Base-by-base conservation (phyloP, 2,888 invertebrate genomes). In the Sipha maydis region DNA sequence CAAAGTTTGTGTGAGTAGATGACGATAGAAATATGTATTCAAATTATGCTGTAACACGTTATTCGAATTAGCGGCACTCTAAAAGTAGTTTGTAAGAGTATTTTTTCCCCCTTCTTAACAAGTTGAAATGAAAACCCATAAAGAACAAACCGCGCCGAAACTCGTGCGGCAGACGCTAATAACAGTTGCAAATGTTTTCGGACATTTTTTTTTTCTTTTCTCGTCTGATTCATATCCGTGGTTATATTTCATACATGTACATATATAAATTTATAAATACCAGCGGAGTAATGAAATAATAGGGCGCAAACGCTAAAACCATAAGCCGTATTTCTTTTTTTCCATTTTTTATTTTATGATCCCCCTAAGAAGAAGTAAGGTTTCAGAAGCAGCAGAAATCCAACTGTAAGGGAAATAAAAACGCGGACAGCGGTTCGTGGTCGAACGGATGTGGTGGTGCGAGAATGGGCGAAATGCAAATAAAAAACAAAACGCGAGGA, bases 51-150 rank as follows among this genome's bases (percentile, higher is more conserved):
- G 38, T 61, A 21, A 75, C 83, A 84, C 83, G 83, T 75, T 61
- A 84, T 54, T 75, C 83, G 75, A 75, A 84, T 84, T 84, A 84
- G 75, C 83, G 28, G 56, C 83, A 84, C 83, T 84, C 83, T 84
- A 84, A 84, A 84, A 84, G 83, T 84, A 75, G 75, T 84, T 75
- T 75, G 61, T 61, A 84, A 38, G 21, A 61, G 56, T n/a, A 75
- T 41, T 38, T 19, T 41, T 69, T 31, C 54, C 0, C 21, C 19
- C 54, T 75, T 21, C 28, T 61, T 75, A 84, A 71, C 34, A 76
- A 75, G 75, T 84, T n/a, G 38, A n/a, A 75, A 84, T 28, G 41
- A 83, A 69, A 83, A 75, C 56, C 38, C 75, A 76, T 75, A 84
- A 84, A 84, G 75, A 84, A 83, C 31, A 73, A 83, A 73, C 73